Conservation (phyloP, 2,113 vertebrate species). For the Cryptomyrus ogoouensis region DNA sequence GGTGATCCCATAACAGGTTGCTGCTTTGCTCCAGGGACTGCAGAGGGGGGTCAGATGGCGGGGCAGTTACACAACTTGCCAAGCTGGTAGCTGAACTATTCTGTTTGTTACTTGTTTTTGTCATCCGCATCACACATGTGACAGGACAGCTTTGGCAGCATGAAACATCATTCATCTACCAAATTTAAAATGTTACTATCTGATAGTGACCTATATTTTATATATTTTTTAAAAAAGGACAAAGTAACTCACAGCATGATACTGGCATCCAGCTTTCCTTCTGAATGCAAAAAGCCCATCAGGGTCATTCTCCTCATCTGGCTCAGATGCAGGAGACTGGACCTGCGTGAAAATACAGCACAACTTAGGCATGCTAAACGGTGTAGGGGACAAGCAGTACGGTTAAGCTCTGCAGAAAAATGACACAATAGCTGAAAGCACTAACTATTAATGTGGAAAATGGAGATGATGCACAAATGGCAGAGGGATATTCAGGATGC, state of each 20-base stretch:
- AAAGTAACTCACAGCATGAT: slow-evolving; percentile 73
- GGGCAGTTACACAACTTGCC: not conserved
- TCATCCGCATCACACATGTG: not conserved
- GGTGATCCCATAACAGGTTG: slow-evolving; percentile 46
- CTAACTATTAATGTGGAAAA: not conserved
- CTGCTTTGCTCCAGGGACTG: slow-evolving; percentile 73
- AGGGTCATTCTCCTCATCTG: slow-evolving; percentile 83
- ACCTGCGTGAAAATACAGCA: slow-evolving; percentile 41
- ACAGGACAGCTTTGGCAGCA: not conserved
- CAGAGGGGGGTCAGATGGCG: not conserved
- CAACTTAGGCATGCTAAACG: not conserved
- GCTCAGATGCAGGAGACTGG: slow-evolving; percentile 75
- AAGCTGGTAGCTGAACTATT: not conserved
- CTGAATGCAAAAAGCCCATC: slow-evolving; percentile 84
- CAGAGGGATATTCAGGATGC: not conserved
- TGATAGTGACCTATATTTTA: not conserved
- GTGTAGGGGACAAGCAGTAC: not conserved
- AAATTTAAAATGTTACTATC: not conserved
- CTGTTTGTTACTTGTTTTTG: not conserved
- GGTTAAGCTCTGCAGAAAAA: not conserved
- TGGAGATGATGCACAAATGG: not conserved
- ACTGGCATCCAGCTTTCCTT: slow-evolving; percentile 83
- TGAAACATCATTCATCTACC: not conserved
- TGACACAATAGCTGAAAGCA: not conserved
- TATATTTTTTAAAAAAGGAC: not conserved